phyloP scores from a whole-genome alignment of 2,113 vertebrate species.

The Aegithalos caudatus region DNA sequence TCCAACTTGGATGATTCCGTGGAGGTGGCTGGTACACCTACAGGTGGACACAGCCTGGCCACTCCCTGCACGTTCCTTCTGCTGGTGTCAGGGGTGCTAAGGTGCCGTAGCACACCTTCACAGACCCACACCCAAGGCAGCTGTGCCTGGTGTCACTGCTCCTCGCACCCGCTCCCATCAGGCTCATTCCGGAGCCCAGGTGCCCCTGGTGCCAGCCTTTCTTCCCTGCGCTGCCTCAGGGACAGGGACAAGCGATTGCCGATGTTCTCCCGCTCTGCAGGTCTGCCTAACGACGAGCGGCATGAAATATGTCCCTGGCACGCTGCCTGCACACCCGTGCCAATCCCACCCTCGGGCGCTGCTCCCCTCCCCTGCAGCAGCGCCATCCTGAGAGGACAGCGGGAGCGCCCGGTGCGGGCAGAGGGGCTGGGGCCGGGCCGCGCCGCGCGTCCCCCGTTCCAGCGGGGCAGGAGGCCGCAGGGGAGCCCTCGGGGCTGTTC shows the following conservation, averaged over 20 bases:
- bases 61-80: not conserved
- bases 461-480: accelerated
- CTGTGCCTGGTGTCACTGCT: not conserved
- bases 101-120: accelerated
- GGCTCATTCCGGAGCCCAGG: not conserved
- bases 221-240: not conserved
- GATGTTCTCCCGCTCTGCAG: accelerated
- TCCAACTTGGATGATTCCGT: not conserved
- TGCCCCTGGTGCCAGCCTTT: not conserved
- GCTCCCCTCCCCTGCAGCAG: too few relatives aligned
- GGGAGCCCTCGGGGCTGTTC: not conserved
- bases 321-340: not conserved
- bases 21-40: not conserved
- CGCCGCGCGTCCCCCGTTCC: accelerated
- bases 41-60: accelerated
- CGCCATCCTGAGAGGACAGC: not conserved
- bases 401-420: accelerated
- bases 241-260: accelerated
- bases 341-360: not conserved
- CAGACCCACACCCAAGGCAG: not conserved
- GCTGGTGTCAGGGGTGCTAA: accelerated
- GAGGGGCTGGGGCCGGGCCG: not conserved
- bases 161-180: not conserved
- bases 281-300: accelerated
- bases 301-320: accelerated